Evolutionary conservation across 1,140 invertebrate genomes (phyloP).

Genomic region (Saccostrea cuccullata): DNA sequence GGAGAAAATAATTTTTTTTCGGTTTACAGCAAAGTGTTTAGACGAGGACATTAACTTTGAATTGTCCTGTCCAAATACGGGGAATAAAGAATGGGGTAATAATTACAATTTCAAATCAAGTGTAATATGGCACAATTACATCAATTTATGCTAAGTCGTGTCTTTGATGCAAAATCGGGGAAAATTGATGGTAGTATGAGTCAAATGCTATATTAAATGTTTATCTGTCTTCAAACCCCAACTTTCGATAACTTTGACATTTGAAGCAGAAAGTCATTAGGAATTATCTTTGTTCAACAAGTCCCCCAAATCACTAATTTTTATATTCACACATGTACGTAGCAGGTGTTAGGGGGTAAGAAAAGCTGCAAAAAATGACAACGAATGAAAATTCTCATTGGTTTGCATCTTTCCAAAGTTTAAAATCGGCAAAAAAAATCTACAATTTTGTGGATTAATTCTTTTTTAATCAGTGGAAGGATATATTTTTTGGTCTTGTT

Average conservation of each 20-base stretch:
- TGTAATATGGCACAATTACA: conserved; percentile 44
- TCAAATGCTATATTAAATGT: conserved; percentile 42
- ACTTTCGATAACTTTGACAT: conserved; percentile 44
- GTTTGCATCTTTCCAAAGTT: background rate
- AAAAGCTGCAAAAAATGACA: background rate
- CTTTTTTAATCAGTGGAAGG: conserved; percentile 28
- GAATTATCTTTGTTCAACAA: conserved; percentile 31
- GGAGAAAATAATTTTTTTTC: background rate
- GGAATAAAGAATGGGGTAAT: conserved; percentile 6
- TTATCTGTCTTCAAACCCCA: conserved; percentile 1
- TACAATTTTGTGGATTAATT: conserved; percentile 30
- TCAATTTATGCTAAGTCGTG: conserved; percentile 38
- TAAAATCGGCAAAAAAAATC: background rate
- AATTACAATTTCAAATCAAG: conserved; percentile 47
- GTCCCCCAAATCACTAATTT: background rate
- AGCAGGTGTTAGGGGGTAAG: background rate
- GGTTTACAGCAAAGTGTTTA: background rate
- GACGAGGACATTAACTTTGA: conserved; percentile 5
- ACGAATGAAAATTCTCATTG: background rate
- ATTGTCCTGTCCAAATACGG: conserved; percentile 31
- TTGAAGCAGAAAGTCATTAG: conserved; percentile 38
- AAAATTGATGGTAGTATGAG: conserved; percentile 31
- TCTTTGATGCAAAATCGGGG: conserved; percentile 33
- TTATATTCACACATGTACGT: conserved; percentile 1
- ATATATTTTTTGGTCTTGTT: conserved; percentile 21